phyloP scores from a whole-genome alignment of 92 coral and sea anemone species.

The Plumapathes pennacea region DNA sequence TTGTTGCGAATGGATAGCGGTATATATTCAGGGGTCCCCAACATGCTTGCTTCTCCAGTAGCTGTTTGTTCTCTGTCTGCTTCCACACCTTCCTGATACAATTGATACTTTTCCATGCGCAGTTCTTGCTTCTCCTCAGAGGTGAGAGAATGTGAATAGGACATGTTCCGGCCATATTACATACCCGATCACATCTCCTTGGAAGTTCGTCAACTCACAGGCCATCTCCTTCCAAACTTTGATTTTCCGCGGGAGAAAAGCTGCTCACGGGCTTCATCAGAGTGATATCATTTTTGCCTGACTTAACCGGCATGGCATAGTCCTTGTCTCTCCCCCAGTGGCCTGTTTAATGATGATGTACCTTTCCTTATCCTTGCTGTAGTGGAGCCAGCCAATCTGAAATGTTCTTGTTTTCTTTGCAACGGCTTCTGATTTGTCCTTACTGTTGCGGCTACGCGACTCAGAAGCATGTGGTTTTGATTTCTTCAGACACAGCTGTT shows the following conservation, averaged over 20 bases:
- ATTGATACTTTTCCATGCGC: not conserved
- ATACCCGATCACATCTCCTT: slow-evolving; percentile 26
- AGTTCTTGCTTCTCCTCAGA: no score
- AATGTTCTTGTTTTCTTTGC: slow-evolving; percentile 17
- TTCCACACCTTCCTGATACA: not conserved
- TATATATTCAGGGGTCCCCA: no score
- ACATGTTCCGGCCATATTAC: slow-evolving; percentile 1
- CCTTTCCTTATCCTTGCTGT: slow-evolving; percentile 16
- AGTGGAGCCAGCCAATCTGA: slow-evolving; percentile 48
- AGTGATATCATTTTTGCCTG: no score
- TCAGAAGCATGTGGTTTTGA: no score
- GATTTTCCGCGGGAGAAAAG: no score
- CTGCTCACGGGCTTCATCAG: no score
- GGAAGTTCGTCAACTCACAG: slow-evolving; percentile 31
- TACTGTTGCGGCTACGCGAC: no score
- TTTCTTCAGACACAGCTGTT: no score
- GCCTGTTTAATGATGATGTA: slow-evolving; percentile 28
- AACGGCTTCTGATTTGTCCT: no score
- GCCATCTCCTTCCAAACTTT: slow-evolving; percentile 12
- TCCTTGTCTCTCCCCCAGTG: slow-evolving; percentile 29
- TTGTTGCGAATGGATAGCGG: no score
- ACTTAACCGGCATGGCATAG: no score
- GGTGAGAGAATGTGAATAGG: slow-evolving; percentile 33
- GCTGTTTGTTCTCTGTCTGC: not conserved
- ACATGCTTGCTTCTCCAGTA: no score